Base-by-base conservation (phyloP, 2,888 invertebrate genomes). In the Phania funesta region DNA sequence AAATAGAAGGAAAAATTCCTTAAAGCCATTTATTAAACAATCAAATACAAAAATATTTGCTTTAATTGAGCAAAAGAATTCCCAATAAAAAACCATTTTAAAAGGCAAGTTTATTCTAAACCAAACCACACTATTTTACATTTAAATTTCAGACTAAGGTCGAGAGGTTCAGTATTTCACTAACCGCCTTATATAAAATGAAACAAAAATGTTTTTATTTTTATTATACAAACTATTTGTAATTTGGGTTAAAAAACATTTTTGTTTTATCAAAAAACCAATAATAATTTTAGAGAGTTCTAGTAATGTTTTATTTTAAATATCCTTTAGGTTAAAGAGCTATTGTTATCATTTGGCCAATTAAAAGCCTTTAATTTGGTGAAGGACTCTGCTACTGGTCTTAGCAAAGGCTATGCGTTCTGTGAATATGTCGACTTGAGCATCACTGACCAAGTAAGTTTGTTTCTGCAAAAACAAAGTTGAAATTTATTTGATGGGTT, bases 331-430 rank as follows among this genome's bases (percentile, higher is more conserved):
- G 98, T 99, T 77, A 99, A 99, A 93, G 99, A 99, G 92, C 93
- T 99, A 85, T 93, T 99, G 90, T 96, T 97, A 94, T 98, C 98
- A 80, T 99, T 99, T 93, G 99, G 99, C 84, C 98, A 98, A 91
- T 93, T 99, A 85, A 94, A 97, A 89, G 98, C 99, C 71, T 99
- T 99, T 94, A 99, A 99, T 93, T 93, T 99, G 92, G 99, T 99
- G 85, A 98, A 98, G 92, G 99, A 99, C 92, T 96, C 97, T 11
- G 97, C 98, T 8, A 98, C 98, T 68, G 98, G 98, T 52, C 93
- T 98, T 64, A 98, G 98, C 90, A 99, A 99, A 92, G 99, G 99
- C 54, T 99, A 98, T 91, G 99, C 99, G 16, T 99, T 99, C 92
- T 98, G 98, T 91, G 99, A 99, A 92, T 99, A 99, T 92, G 95